These are phyloP conservation scores for Digitonthophagus gazella DNA, from an alignment of 2,888 invertebrate species.

Conservation along the genomic window DNA sequence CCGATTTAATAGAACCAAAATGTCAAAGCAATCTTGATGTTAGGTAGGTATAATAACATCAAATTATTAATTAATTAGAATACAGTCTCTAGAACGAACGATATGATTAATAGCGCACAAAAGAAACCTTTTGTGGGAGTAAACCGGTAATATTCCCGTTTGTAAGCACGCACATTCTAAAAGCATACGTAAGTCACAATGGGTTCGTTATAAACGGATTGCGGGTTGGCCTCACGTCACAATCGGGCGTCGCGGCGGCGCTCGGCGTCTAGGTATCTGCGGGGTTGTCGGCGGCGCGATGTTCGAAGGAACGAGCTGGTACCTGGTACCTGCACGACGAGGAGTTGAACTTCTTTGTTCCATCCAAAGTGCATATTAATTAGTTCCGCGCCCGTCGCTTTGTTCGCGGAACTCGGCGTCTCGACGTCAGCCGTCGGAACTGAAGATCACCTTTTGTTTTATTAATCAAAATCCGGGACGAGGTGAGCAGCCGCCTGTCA, in stretches of 20 bases:
- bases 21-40: too few relatives aligned
- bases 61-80: too few relatives aligned
- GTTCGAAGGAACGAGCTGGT: neutral
- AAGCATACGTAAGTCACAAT: neutral
- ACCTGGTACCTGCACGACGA: neutral
- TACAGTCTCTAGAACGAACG: too few relatives aligned
- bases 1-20: too few relatives aligned
- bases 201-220: neutral
- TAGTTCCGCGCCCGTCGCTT: neutral
- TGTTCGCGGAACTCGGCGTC: neutral
- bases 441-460: neutral
- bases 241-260: too few relatives aligned
- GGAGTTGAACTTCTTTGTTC: neutral
- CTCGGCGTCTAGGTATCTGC: too few relatives aligned
- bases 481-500: neutral
- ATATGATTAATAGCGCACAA: too few relatives aligned
- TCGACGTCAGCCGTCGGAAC: neutral
- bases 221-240: neutral
- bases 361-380: neutral
- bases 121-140: too few relatives aligned
- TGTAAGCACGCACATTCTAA: too few relatives aligned
- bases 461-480: neutral
- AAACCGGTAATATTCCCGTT: too few relatives aligned
- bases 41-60: too few relatives aligned
- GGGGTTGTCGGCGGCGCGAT: neutral